Conservation (phyloP, 23 tunicate species). For the Styela plicata region DNA sequence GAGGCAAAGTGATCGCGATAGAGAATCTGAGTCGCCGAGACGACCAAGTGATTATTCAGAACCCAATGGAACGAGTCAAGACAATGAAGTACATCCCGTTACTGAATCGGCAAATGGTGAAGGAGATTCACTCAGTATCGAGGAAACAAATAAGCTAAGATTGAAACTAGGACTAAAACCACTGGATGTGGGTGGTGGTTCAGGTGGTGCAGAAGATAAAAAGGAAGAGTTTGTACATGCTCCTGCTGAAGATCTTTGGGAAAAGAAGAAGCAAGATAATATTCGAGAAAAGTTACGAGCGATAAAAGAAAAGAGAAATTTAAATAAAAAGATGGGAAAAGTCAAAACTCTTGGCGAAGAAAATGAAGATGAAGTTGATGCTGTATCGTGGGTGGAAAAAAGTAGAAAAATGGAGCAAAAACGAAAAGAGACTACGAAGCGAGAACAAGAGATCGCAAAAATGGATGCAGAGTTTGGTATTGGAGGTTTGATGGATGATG, state of each 20-base stretch:
- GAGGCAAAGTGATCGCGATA: slow-evolving; percentile 9
- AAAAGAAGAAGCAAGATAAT: slow-evolving; percentile 71
- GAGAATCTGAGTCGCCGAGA: not conserved
- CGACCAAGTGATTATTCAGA: not conserved
- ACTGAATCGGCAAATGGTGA: slow-evolving; percentile 12
- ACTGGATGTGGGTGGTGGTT: slow-evolving; percentile 42
- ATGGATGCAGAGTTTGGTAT: slow-evolving; percentile 73
- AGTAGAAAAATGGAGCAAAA: slow-evolving; percentile 31
- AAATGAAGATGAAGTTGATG: slow-evolving; percentile 70
- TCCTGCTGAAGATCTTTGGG: slow-evolving; percentile 87
- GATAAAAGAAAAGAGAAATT: slow-evolving; percentile 53
- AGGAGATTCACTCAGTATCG: slow-evolving; percentile 62
- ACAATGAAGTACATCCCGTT: slow-evolving; percentile 18
- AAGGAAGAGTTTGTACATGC: slow-evolving; percentile 79
- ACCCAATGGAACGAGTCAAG: slow-evolving; percentile 30
- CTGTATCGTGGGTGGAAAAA: slow-evolving; percentile 73
- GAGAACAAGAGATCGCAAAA: slow-evolving; percentile 52
- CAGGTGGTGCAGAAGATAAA: slow-evolving; percentile 15
- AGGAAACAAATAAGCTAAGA: slow-evolving; percentile 74
- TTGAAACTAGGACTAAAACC: slow-evolving; percentile 93
- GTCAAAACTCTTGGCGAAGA: slow-evolving; percentile 87
- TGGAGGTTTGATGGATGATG: slow-evolving; percentile 52
- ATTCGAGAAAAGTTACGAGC: slow-evolving; percentile 71
- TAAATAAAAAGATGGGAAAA: slow-evolving; percentile 68
- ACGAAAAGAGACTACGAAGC: slow-evolving; percentile 33